phyloP scores from a whole-genome alignment of 2,113 vertebrate species.

The Phrynosoma blainvillii region DNA sequence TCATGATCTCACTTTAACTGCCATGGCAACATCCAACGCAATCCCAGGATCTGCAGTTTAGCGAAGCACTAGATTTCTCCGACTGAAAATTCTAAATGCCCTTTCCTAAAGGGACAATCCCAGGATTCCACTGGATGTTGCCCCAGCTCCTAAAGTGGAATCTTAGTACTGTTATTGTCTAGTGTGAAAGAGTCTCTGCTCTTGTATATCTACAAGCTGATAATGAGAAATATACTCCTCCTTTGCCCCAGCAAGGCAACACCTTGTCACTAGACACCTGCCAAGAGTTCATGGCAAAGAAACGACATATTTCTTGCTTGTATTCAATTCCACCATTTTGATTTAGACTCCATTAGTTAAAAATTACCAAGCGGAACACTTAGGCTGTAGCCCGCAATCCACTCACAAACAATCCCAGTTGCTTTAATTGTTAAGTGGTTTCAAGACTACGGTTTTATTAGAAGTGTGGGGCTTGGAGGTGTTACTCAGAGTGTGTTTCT shows the following conservation, averaged over 20 bases:
- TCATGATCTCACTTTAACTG: too few relatives aligned
- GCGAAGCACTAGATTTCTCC: too few relatives aligned
- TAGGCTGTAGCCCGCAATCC: slow-evolving; percentile 2
- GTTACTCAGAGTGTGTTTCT: slow-evolving; percentile 23
- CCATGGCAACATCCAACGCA: too few relatives aligned
- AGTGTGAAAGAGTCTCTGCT: too few relatives aligned
- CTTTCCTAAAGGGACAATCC: too few relatives aligned
- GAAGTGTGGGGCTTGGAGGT: not conserved
- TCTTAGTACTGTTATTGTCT: too few relatives aligned
- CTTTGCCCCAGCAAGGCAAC: slow-evolving; percentile 35
- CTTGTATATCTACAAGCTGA: not conserved
- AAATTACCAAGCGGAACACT: slow-evolving; percentile 28
- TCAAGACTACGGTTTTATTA: slow-evolving; percentile 16
- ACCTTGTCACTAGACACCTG: slow-evolving; percentile 61
- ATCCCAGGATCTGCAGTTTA: too few relatives aligned
- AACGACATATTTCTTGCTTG: slow-evolving; percentile 48
- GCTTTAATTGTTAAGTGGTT: slow-evolving; percentile 25
- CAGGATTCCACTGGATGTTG: too few relatives aligned
- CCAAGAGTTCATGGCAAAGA: slow-evolving; percentile 31
- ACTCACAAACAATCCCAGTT: slow-evolving; percentile 13
- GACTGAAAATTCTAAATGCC: too few relatives aligned
- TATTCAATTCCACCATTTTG: slow-evolving; percentile 44
- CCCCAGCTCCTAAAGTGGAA: too few relatives aligned
- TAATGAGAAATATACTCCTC: not conserved
- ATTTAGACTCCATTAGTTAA: slow-evolving; percentile 30